A percentile compares a stretch with the other conserved stretches of the same genome.
Conservation (phyloP, 2,888 invertebrate genomes). For the Lycia hirtaria region DNA sequence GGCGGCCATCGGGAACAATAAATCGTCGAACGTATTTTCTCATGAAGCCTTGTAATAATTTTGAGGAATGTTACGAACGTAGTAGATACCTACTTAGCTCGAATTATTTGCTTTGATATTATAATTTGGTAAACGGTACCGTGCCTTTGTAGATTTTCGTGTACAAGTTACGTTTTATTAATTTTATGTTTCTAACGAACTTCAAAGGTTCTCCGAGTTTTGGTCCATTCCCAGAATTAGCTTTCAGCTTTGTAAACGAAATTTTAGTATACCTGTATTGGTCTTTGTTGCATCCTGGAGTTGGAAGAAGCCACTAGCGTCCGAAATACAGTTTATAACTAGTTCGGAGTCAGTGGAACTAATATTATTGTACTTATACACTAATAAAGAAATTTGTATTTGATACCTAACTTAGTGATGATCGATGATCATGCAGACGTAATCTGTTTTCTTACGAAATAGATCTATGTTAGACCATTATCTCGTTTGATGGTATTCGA, state of each 20-base stretch:
- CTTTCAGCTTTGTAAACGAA: constrained; percentile 6
- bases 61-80: constrained; percentile 30
- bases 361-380: too few species aligned
- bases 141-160: constrained; percentile 36
- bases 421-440: too few species aligned
- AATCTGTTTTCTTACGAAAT: too few species aligned
- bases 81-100: constrained; percentile 15
- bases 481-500: too few species aligned
- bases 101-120: constrained; percentile 38
- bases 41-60: constrained; percentile 33
- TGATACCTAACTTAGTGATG: too few species aligned
- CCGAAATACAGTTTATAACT: too few species aligned
- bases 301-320: too few species aligned
- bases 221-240: constrained; percentile 11
- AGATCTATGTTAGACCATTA: too few species aligned
- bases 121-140: constrained; percentile 29
- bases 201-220: constrained; percentile 19
- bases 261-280: not conserved
- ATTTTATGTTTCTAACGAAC: constrained; percentile 14
- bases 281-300: not conserved
- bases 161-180: constrained; percentile 21
- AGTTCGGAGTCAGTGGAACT: too few species aligned
- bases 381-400: too few species aligned
- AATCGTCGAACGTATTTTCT: constrained; percentile 38
- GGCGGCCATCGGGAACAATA: constrained; percentile 33